These are phyloP conservation scores for Blastobasis lacticolella DNA, from an alignment of 2,888 invertebrate species.

Conservation along the genomic window DNA sequence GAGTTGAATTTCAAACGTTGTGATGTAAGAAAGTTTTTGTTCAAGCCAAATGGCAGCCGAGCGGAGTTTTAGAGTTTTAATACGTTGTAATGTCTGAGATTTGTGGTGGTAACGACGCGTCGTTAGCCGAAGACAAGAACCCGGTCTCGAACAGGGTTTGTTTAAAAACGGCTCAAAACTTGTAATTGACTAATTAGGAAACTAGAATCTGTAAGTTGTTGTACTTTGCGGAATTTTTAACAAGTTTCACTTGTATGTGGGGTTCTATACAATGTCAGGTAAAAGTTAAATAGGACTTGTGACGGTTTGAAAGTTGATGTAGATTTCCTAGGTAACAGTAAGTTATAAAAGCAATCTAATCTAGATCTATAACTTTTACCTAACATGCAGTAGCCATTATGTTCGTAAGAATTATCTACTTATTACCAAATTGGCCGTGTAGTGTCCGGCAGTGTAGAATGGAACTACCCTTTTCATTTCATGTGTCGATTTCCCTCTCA, in stretches of 20 bases:
- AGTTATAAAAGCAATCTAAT: too few species aligned
- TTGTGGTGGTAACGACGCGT: constrained; percentile 64
- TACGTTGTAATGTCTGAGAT: constrained; percentile 68
- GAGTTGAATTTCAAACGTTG: constrained; percentile 64
- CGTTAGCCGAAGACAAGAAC: constrained; percentile 57
- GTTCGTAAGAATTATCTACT: too few species aligned
- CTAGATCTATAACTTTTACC: too few species aligned
- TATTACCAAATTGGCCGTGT: too few species aligned
- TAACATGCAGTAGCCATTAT: too few species aligned
- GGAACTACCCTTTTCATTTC: too few species aligned
- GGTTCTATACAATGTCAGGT: background rate
- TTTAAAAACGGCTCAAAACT: constrained; percentile 33
- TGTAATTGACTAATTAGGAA: constrained; percentile 38
- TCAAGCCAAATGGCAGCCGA: constrained; percentile 56
- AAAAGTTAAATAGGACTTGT: too few species aligned
- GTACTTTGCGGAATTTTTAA: constrained; percentile 7
- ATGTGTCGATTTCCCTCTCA: too few species aligned
- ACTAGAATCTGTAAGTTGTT: constrained; percentile 28
- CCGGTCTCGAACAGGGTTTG: constrained; percentile 30
- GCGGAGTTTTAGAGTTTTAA: constrained; percentile 70
- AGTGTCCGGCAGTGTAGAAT: too few species aligned
- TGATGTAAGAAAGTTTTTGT: constrained; percentile 70
- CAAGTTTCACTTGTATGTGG: background rate
- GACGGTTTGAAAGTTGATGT: background rate
- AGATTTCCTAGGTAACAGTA: background rate